phyloP scores from a whole-genome alignment of 2,888 invertebrate species.

The Drosophila lacicola region DNA sequence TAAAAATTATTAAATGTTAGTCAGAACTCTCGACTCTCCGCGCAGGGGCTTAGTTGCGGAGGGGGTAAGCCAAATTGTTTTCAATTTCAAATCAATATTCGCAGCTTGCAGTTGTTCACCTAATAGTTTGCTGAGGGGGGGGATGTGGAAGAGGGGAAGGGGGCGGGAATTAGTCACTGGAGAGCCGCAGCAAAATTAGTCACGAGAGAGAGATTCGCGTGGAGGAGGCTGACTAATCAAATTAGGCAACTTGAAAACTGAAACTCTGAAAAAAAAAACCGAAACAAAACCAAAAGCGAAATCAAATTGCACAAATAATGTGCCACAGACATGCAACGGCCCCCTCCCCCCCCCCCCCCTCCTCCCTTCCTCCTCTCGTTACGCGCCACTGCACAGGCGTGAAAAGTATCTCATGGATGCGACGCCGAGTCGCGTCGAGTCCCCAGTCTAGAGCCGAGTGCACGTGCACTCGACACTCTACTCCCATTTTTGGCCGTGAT shows the following conservation, averaged over 20 bases:
- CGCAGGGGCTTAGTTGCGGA: too few relatives aligned
- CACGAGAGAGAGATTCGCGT: conserved; percentile 7
- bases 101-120: conserved; percentile 18
- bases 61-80: conserved; percentile 1
- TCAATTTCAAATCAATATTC: conserved; percentile 27
- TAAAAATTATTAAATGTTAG: too few relatives aligned
- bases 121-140: too few relatives aligned
- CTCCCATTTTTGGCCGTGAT: conserved; percentile 49
- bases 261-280: conserved; percentile 1
- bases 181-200: conserved; percentile 29
- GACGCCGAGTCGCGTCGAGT: background rate
- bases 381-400: conserved; percentile 60
- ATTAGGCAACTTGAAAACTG: conserved; percentile 40
- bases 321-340: conserved; percentile 60
- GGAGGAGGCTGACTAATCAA: conserved; percentile 54
- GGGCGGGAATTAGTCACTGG: conserved; percentile 36
- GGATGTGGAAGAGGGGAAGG: too few relatives aligned
- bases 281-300: conserved; percentile 26
- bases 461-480: conserved; percentile 43
- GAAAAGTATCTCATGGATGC: conserved; percentile 47
- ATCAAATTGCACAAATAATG: conserved; percentile 54
- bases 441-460: conserved; percentile 19
- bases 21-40: too few relatives aligned
- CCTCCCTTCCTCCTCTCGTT: conserved; percentile 2
- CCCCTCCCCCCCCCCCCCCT: background rate